A percentile compares a stretch with the other conserved stretches of the same genome.
These are phyloP conservation scores for Monochamus saltuarius DNA, from an alignment of 1,140 invertebrate species.

Conservation along the genomic window DNA sequence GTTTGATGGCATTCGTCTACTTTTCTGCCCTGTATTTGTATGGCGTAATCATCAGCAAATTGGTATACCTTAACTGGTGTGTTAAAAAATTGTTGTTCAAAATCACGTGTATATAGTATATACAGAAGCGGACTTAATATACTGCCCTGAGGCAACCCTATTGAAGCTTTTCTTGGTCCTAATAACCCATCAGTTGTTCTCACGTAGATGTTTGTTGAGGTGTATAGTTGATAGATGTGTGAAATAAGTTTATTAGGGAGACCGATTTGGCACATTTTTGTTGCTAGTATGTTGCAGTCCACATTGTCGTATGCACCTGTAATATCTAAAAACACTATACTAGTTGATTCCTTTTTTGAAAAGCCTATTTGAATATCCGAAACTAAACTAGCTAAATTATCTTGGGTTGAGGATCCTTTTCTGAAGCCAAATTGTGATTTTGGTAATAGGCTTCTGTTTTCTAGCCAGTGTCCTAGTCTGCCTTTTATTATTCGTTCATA, in stretches of 20 bases:
- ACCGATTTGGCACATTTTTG: background rate
- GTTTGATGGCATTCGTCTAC: no score
- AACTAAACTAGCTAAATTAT: slow-evolving; percentile 1
- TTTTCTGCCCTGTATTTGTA: no score
- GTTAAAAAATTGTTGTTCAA: no score
- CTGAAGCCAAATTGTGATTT: slow-evolving; percentile 13
- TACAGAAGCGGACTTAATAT: background rate
- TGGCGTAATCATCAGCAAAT: no score
- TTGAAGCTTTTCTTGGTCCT: background rate
- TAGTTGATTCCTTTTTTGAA: background rate
- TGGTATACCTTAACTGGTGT: no score
- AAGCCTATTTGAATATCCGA: slow-evolving; percentile 2
- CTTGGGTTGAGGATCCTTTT: background rate
- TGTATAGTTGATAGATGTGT: background rate
- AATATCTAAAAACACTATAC: background rate
- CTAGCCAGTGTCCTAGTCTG: slow-evolving; percentile 9
- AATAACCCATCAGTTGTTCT: background rate
- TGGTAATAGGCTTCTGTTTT: background rate
- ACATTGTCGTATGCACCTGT: slow-evolving; percentile 5
- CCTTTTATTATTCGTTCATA: slow-evolving; percentile 13
- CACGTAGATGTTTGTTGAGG: background rate
- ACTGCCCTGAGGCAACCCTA: background rate
- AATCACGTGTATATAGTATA: background rate
- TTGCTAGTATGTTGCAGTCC: background rate
- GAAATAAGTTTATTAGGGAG: background rate